Evolutionary conservation across 2,888 invertebrate species (phyloP), one percentile per base, ranked within the genome.

Genomic region (Belgica antarctica): DNA sequence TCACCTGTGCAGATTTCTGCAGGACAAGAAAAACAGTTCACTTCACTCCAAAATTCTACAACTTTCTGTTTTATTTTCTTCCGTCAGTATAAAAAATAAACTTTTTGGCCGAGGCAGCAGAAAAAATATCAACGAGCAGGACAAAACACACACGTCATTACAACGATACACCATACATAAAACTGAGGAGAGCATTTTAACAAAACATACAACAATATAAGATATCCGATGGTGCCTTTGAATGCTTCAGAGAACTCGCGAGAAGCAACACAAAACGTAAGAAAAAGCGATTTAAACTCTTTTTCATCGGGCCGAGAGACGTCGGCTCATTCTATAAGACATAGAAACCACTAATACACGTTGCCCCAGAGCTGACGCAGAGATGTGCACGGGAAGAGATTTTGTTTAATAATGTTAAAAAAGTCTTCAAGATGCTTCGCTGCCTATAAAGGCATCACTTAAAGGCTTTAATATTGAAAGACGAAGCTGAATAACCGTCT

Each of bases 131-230:
- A 65, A 47, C 27, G 41, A 65, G 65, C 65, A 65, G 65, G 46
- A 47, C 28, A 68, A 68, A 68, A 68, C 28, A 68, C 57, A 68
- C 68, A 68, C 68, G 68, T 68, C 68, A 68, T 68, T 68, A 68
- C 68, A 68, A 52, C 52, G 52, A 68, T 68, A 68, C 68, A 57
- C 68, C 52, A 52, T 68, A 52, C 68, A 68, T 68, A 57, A 57
- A 57, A 68, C 68, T 68, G 68, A 68, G 68, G 31, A 68, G 34
- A 68, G 68, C 52, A 68, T 68, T 68, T 68, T 68, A 65, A 68
- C 68, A 68, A 68, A 68, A 68, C 68, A 68, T 68, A 68, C 68
- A 68, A 68, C 57, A 68, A 68, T 63, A 63, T 63, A 12, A n/a
- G 12, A 31, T 31, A 31, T 27, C 28, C 27, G 27, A 59, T 36